These are phyloP conservation scores for Diogma glabrata DNA, from an alignment of 2,888 invertebrate genomes.

Conservation along the genomic window DNA sequence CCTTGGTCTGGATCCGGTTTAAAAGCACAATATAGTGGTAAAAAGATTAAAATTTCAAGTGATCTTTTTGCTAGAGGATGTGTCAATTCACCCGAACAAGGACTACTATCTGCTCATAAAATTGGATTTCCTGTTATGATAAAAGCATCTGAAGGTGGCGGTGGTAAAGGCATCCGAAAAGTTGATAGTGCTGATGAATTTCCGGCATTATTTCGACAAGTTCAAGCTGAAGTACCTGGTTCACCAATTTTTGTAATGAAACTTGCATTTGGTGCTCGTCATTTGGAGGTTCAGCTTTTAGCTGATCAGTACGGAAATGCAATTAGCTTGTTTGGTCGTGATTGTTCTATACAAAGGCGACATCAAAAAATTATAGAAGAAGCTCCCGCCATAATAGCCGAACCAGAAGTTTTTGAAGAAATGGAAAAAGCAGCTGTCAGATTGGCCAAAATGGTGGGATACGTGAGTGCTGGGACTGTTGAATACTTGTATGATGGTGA, in stretches of 20 bases:
- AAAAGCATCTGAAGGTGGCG: slow-evolving; percentile 98
- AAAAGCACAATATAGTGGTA: slow-evolving; percentile 74
- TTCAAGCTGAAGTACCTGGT: slow-evolving; percentile 92
- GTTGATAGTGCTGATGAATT: slow-evolving; percentile 88
- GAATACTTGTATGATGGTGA: slow-evolving; percentile 90
- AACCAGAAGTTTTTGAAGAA: slow-evolving; percentile 78
- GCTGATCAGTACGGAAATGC: slow-evolving; percentile 98
- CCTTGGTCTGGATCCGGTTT: slow-evolving; percentile 96
- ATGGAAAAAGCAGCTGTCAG: slow-evolving; percentile 98
- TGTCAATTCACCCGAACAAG: slow-evolving; percentile 75
- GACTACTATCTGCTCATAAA: slow-evolving; percentile 68
- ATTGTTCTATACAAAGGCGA: slow-evolving; percentile 95
- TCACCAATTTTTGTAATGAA: slow-evolving; percentile 99
- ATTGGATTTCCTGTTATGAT: slow-evolving; percentile 98
- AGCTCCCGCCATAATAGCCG: slow-evolving; percentile 91
- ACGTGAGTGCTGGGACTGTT: slow-evolving; percentile 96
- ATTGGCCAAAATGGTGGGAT: slow-evolving; percentile 97
- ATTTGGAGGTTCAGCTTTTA: slow-evolving; percentile 93
- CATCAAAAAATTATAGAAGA: slow-evolving; percentile 99
- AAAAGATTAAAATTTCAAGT: slow-evolving; percentile 82
- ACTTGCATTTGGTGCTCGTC: slow-evolving; percentile 87
- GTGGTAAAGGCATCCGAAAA: slow-evolving; percentile 97
- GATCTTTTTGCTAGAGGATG: slow-evolving; percentile 89
- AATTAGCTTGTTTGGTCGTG: slow-evolving; percentile 94
- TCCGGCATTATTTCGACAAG: slow-evolving; percentile 76